Percentiles rank a stretch among this genome's conserved stretches.
Conservation (phyloP, 2,797 vertebrate species). For the Vespertilio murinus region DNA sequence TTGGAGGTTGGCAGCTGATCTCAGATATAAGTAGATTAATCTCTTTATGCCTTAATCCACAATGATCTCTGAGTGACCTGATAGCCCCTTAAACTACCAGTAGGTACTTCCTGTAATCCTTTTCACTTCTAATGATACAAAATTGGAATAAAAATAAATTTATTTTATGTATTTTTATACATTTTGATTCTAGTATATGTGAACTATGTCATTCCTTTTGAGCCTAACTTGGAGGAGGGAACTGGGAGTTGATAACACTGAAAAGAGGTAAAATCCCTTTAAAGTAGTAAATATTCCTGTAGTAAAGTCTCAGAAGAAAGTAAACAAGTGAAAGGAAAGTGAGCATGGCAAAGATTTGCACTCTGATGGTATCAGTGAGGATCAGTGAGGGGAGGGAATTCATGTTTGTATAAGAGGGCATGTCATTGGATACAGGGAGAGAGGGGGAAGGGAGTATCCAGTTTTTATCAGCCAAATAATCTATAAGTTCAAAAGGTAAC, state of each 20-base stretch:
- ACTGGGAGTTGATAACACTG: not conserved
- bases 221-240: slow-evolving; percentile 23
- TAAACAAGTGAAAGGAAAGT: not conserved
- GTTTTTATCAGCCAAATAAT: slow-evolving; percentile 53
- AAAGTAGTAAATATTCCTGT: slow-evolving; percentile 45
- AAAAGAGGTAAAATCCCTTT: not conserved
- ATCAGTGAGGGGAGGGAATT: slow-evolving; percentile 10
- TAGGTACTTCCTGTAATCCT: not conserved
- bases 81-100: not conserved
- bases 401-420: not conserved
- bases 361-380: not conserved
- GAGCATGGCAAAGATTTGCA: not conserved
- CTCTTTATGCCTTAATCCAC: no score
- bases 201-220: slow-evolving; percentile 13
- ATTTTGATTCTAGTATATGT: not conserved
- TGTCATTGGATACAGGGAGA: not conserved
- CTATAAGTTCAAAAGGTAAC: slow-evolving; percentile 58
- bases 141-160: slow-evolving; percentile 36
- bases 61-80: slow-evolving; percentile 20
- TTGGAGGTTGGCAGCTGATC: slow-evolving; percentile 11
- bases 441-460: not conserved
- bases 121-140: not conserved
- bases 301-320: not conserved
- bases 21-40: no score
- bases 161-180: slow-evolving; percentile 17